Base-by-base conservation (phyloP, 2,797 vertebrate species). In the Benthosema pterotum region DNA sequence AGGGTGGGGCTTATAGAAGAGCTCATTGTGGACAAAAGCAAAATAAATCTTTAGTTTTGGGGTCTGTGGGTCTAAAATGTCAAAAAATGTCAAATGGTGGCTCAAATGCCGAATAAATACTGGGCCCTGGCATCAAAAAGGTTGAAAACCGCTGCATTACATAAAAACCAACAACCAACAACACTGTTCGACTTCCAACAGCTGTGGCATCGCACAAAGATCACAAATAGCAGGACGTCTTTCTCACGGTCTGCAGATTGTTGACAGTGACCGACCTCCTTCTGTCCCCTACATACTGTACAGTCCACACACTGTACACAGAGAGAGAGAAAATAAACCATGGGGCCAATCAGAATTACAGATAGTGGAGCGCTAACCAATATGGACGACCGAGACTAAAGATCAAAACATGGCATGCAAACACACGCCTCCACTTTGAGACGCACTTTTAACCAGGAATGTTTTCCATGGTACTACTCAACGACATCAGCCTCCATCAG, bases 211-310 rank as follows among this genome's bases (percentile, higher is more conserved):
- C 86, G 88, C 86, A 85, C 74, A 14, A 61, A 74, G 82, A 86
- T 87, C 80, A 66, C 86, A 91, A 90, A 89, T 83, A 90, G 83
- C 79, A 80, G 83, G 66, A 63, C 25, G 74, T 85, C 83, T 89
- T 93, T 93, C 92, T 91, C 91, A 93, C 89, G 90, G 88, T 88
- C 88, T 62, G 52, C 52, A 66, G 80, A 72, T 88, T 91, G 89
- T 91, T 89, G 89, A 92, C 89, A 91, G 83, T 88, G 86, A 84
- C 86, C 88, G 86, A 91, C 87, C 90, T n/a, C n/a, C 82, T 72
- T 82, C 77, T 70, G 75, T 74, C 77, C 79, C 83, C 79, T 54
- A 75, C 86, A 84, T 86, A 90, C 74, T 75, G 79, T 83, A 79
- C 82, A 71, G 71, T 76, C 83, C 82, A 81, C 79, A 83, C 81